phyloP scores from a whole-genome alignment of 2,113 vertebrate genomes.

The Calypte anna region DNA sequence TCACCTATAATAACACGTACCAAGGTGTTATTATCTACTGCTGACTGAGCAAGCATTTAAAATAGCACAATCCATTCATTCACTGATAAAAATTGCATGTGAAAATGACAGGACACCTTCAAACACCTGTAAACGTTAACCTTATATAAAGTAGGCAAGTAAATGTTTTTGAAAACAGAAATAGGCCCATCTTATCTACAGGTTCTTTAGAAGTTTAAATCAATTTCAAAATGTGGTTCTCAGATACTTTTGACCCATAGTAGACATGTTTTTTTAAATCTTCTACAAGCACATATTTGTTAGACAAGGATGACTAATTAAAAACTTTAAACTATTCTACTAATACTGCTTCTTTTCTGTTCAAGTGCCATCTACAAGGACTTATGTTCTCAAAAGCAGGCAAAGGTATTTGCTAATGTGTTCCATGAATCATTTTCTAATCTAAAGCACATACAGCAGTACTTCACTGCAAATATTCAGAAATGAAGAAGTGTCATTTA shows the following conservation, averaged over 20 bases:
- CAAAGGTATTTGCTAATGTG: not conserved
- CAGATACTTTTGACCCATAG: not conserved
- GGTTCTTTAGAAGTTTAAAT: not conserved
- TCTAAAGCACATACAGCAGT: not conserved
- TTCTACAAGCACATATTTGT: not conserved
- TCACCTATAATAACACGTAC: no score
- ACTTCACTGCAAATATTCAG: not conserved
- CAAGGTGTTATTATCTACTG: not conserved
- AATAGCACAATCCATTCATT: not conserved
- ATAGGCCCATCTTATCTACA: not conserved
- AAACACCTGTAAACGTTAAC: not conserved
- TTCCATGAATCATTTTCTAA: not conserved
- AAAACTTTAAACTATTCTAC: not conserved
- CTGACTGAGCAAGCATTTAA: not conserved
- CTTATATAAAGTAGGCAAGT: not conserved
- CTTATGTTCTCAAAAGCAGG: not conserved
- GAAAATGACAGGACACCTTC: not conserved
- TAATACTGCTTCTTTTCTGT: not conserved
- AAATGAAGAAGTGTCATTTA: not conserved
- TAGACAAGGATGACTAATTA: not conserved
- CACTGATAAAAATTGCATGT: not conserved
- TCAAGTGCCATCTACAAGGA: not conserved
- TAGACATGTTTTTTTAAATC: not conserved
- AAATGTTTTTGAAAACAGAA: not conserved
- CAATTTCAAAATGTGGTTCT: not conserved